Conservation (phyloP, 2,113 vertebrate species). For the Mastomys coucha region DNA sequence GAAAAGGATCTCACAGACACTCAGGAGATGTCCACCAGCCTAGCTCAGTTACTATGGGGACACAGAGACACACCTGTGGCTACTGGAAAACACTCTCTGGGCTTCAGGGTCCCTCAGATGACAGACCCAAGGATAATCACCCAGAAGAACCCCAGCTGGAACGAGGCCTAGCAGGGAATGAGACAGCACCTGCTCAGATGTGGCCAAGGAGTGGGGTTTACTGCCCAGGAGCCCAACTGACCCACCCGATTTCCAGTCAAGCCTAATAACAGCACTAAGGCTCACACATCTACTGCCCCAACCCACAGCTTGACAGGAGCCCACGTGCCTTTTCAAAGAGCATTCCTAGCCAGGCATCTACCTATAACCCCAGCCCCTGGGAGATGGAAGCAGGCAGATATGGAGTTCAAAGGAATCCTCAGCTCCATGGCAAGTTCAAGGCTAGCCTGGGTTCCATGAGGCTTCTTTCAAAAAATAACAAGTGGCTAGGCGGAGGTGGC, state of each 20-base stretch:
- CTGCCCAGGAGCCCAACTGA: neutral
- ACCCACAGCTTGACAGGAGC: neutral
- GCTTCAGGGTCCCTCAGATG: neutral
- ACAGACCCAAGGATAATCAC: neutral
- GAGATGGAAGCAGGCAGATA: neutral
- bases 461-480: neutral
- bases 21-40: neutral
- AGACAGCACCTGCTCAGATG: neutral
- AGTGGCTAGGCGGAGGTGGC: no score
- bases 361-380: neutral
- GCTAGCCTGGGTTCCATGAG: neutral
- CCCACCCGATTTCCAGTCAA: rapidly evolving
- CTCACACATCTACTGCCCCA: neutral
- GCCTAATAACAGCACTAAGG: rapidly evolving
- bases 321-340: neutral
- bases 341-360: neutral
- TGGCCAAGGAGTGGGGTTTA: neutral
- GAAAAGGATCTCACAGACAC: no score
- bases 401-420: neutral
- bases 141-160: neutral
- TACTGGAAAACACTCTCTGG: neutral
- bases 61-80: neutral
- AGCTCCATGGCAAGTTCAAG: neutral
- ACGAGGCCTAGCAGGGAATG: neutral
- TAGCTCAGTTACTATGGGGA: neutral